Evolutionary conservation across 2,113 vertebrate genomes (phyloP), one percentile per base, ranked within the genome.

Genomic region (Eulemur macaco): DNA sequence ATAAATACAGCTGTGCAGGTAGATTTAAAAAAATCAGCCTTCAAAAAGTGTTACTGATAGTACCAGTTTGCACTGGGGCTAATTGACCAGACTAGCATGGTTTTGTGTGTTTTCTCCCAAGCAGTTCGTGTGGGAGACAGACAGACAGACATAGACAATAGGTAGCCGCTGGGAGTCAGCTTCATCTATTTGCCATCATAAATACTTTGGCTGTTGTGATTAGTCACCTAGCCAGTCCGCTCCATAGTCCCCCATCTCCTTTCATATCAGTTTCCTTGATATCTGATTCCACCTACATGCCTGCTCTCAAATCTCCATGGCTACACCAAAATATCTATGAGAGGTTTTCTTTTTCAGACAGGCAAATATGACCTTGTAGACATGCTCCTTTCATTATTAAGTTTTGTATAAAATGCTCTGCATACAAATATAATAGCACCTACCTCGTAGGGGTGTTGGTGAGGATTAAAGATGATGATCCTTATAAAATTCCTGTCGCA

Each of bases 241-340:
- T 77, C 50, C 25, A 37, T 77, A 47, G 52, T 42, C 80, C 39
- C 60, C n/a, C 74, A 29, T 78, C 85, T 52, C 18, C 12, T 15
- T 89, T 86, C 81, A 52, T 89, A 60, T 93, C 74, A 56, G 89
- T 97, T 94, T 89, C 25, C 45, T 93, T 84, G 89, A 56, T 97
- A 74, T 20, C 91, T 84, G 50, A 95, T 95, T 97, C 69, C n/a
- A 96, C 89, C 89, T 93, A 81, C 78, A 93, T 31, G 89, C 87
- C 58, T 95, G 69, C 76, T 97, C 58, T 92, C 73, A 80, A 18
- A 77, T 97, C 90, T 95, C 94, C 89, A 95, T 97, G 92, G 94
- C 80, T 93, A 95, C 92, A 73, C 89, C 95, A 97, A 91, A 96
- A 93, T 97, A 95, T 77, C 47, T 83, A n/a, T 64, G 68, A 93